phyloP scores from a whole-genome alignment of 2,797 vertebrate species.

The Apogon hyalosoma region DNA sequence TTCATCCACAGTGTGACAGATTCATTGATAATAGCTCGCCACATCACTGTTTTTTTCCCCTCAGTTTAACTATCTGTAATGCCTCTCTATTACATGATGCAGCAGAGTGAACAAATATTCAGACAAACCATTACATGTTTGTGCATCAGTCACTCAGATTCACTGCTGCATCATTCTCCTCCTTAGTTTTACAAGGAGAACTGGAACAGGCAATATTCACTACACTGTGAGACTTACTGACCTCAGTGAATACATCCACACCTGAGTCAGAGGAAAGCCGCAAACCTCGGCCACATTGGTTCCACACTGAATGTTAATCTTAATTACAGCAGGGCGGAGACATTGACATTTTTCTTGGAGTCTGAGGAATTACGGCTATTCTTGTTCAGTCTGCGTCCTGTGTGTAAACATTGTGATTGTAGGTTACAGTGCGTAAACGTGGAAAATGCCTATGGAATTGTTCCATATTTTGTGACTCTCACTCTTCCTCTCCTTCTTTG shows the following conservation, averaged over 20 bases:
- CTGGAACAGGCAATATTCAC: background rate
- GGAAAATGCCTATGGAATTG: conserved; percentile 75
- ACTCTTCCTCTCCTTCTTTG: conserved; percentile 28
- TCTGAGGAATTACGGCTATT: conserved; percentile 71
- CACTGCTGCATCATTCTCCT: conserved; percentile 14
- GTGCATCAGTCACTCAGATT: background rate
- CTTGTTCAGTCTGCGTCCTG: conserved; percentile 67
- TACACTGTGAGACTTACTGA: conserved; percentile 31
- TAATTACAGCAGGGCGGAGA: conserved; percentile 67
- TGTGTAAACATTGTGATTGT: conserved; percentile 77
- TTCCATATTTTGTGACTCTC: conserved; percentile 69
- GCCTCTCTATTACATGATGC: conserved; percentile 1
- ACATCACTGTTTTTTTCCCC: background rate
- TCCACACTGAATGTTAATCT: conserved; percentile 58
- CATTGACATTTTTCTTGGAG: conserved; percentile 73
- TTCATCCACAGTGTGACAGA: background rate
- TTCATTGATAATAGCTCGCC: background rate
- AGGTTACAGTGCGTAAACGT: conserved; percentile 76
- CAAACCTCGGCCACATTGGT: conserved; percentile 44
- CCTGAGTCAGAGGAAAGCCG: conserved; percentile 53
- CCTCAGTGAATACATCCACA: conserved; percentile 46
- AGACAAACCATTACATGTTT: background rate
- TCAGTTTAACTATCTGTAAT: too few species aligned
- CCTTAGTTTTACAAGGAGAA: background rate
- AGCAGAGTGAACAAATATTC: background rate